These are phyloP conservation scores for Oscheius sp. DNA, from an alignment of 2,888 invertebrate genomes.

Conservation along the genomic window DNA sequence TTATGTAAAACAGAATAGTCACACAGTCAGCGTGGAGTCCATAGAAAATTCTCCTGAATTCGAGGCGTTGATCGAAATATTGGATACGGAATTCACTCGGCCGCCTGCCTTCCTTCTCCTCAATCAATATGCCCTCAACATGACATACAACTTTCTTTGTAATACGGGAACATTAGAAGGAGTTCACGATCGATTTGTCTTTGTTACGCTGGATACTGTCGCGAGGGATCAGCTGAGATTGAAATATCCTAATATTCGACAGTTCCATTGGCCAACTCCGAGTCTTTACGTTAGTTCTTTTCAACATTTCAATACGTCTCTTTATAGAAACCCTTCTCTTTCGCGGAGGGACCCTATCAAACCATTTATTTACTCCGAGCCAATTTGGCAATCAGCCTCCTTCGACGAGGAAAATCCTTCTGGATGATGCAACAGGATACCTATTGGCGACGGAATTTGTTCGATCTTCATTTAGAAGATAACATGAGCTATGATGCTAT, in stretches of 20 bases:
- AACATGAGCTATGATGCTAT: conserved; percentile 63
- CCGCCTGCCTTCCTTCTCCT: conserved; percentile 68
- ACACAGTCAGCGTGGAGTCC: conserved; percentile 54
- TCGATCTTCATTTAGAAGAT: conserved; percentile 65
- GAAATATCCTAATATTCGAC: conserved; percentile 65
- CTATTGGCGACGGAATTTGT: conserved; percentile 60
- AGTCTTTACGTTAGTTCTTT: conserved; percentile 63
- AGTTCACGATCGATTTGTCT: conserved; percentile 61
- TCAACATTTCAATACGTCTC: background rate
- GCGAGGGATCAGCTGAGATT: conserved; percentile 58
- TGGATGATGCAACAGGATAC: conserved; percentile 70
- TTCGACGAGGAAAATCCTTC: conserved; percentile 66
- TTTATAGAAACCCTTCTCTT: conserved; percentile 68
- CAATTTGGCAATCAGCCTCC: conserved; percentile 63
- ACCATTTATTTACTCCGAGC: conserved; percentile 67
- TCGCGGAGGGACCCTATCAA: conserved; percentile 69
- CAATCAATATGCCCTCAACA: conserved; percentile 68
- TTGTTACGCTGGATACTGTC: conserved; percentile 67
- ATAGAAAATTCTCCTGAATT: conserved; percentile 67
- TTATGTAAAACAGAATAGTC: conserved; percentile 64
- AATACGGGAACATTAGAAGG: conserved; percentile 58
- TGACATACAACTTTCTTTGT: conserved; percentile 70
- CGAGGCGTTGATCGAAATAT: conserved; percentile 41
- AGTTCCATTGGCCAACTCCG: conserved; percentile 70
- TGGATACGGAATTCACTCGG: conserved; percentile 52